Evolutionary conservation across 2,113 vertebrate genomes (phyloP), one percentile per base, ranked within the genome.

Genomic region (Indicator indicator): DNA sequence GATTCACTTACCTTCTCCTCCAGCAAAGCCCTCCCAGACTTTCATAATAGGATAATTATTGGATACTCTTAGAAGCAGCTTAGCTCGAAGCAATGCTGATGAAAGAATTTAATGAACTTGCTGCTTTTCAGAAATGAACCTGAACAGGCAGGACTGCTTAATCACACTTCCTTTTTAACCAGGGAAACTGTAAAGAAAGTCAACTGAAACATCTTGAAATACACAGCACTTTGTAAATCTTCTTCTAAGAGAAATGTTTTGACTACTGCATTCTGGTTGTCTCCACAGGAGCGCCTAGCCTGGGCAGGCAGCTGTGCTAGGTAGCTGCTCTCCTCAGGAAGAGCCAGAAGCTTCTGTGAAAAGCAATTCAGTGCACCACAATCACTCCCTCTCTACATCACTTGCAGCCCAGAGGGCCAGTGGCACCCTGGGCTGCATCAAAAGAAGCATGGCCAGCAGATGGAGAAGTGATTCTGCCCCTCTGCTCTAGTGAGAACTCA

Each of bases 71-170:
- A 80, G 69, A 92, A 83, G 69, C 8, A 6, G 82, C 42, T 87
- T 73, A 86, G 50, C 16, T 40, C 5, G 13, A 94, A 65, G 76
- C 46, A 93, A 56, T n/a, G 55, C 69, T 55, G 28, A 79, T 36
- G 38, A 55, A 78, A 90, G 44, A 83, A 84, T 30, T 58, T 63
- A 69, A 89, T 69, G 83, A 58, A 88, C 74, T 59, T 73, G 74
- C n/a, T 75, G n/a, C 36, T 63, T 96, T 82, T 59, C 87, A 96
- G 81, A 91, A 92, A 91, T 6, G 9, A 74, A 91, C 52, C 56
- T 75, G 3, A 52, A 88, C 6, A 26, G 11, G 2, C 11, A 50
- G 5, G 4, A 63, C 84, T 5, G 1, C 72, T 80, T 79, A 79
- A 83, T 5, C 44, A 60, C 27, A 59, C 88, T 76, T 92, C 56